Conservation (phyloP, 2,113 vertebrate species). For the Grallaria varia region DNA sequence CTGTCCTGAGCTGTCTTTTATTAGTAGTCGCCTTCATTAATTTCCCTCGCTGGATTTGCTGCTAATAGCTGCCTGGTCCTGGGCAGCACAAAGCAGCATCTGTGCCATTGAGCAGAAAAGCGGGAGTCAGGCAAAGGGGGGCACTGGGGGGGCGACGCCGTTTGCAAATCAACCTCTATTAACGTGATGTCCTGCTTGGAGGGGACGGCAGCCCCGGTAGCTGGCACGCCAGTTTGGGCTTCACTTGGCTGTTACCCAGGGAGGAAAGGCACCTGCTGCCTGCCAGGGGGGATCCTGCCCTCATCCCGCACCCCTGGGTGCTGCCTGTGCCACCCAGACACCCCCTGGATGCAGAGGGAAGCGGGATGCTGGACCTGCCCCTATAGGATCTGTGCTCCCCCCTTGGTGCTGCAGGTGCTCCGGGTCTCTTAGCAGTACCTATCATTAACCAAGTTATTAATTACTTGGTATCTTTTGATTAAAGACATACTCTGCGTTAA, state of each 20-base stretch:
- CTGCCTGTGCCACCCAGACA: fast-evolving
- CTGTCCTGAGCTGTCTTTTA: constrained; percentile 81
- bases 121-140: constrained; percentile 73
- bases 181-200: constrained; percentile 69
- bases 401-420: neutral
- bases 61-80: constrained; percentile 79
- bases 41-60: constrained; percentile 82
- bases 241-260: neutral
- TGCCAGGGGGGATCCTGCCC: neutral
- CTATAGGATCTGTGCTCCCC: fast-evolving
- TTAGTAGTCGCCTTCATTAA: constrained; percentile 83
- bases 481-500: fast-evolving
- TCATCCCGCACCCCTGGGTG: neutral
- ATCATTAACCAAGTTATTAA: fast-evolving
- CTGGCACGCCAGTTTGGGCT: neutral
- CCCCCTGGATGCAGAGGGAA: too few species aligned
- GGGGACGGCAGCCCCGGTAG: neutral
- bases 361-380: neutral
- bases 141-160: constrained; percentile 37
- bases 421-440: fast-evolving
- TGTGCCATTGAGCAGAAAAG: constrained; percentile 80
- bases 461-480: neutral
- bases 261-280: neutral
- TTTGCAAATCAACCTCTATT: constrained; percentile 81
- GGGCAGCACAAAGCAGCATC: constrained; percentile 81